Base-by-base conservation (phyloP, 2,888 invertebrate genomes). In the Drosophila aldrichi region DNA sequence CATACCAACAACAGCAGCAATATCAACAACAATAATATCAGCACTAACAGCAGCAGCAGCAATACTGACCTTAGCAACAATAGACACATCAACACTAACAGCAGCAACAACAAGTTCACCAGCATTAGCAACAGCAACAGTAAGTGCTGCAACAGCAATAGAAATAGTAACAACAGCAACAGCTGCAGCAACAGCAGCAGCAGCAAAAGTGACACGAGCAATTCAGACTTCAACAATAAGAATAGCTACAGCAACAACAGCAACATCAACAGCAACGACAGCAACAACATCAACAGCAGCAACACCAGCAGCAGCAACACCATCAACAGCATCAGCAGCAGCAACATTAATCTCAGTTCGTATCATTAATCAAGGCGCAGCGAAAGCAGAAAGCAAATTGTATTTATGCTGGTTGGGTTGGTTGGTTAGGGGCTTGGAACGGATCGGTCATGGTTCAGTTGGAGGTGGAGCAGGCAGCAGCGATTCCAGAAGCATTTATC, bases 311-410 rank as follows among this genome's bases (percentile, higher is more conserved):
- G 10, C n/a, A n/a, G n/a, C 10, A 48, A 10, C 10, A 48, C 3
- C 18, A 29, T 7, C 38, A n/a, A 38, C 14, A 16, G 3, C 51
- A 51, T 3, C 20, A 12, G 3, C 38, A 67, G 61, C 55, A 57
- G 48, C 25, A 88, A 74, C 88, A 84, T 84, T 84, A 84, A 84
- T 84, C 85, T 84, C 80, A 56, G 55, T 68, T 59, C 61, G 80
- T 56, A 85, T 84, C 83, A 84, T 84, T 84, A 84, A 84, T 84
- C 88, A 84, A 82, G 67, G 72, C 67, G 72, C 69, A 68, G 36
- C 65, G 22, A 32, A 32, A 78, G 71, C 64, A 71, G 67, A 71
- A 67, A 78, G 70, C 52, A 69, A 76, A 75, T 66, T 60, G 60
- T 48, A 32, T 25, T 59, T 16, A 25, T 18, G 57, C 48, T 8